Conservation (phyloP, 2,888 invertebrate species). For the Galeopsomyia nigrocyanea region DNA sequence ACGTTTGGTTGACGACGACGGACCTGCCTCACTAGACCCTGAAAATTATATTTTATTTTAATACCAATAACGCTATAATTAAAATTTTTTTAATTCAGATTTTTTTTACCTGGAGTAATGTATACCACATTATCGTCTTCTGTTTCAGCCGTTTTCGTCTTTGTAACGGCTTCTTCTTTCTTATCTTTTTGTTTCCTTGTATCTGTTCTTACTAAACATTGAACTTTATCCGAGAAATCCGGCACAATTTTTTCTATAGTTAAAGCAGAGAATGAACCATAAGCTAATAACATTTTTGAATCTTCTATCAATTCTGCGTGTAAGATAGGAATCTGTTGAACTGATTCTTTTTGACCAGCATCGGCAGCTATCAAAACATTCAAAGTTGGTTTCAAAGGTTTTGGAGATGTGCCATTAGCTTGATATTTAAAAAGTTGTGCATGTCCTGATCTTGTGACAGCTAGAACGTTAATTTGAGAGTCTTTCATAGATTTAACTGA, state of each 20-base stretch:
- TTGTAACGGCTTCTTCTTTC: conserved; percentile 64
- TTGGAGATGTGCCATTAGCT: conserved; percentile 78
- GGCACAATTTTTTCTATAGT: conserved; percentile 62
- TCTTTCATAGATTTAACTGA: conserved; percentile 71
- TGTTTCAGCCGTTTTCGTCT: conserved; percentile 67
- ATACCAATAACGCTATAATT: not conserved
- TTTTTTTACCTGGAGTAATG: conserved; percentile 66
- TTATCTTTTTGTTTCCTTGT: conserved; percentile 61
- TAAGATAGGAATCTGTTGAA: conserved; percentile 73
- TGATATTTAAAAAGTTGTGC: conserved; percentile 84
- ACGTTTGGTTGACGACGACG: conserved; percentile 59
- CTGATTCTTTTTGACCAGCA: conserved; percentile 67
- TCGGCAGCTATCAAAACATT: conserved; percentile 76
- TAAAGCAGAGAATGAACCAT: conserved; percentile 58
- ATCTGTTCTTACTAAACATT: conserved; percentile 70
- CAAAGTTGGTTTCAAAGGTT: conserved; percentile 76
- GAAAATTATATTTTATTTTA: conserved; percentile 6
- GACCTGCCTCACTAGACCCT: conserved; percentile 46
- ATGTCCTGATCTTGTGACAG: conserved; percentile 82
- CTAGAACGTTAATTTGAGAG: conserved; percentile 70
- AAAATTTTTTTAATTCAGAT: conserved; percentile 10
- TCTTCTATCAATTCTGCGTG: conserved; percentile 64
- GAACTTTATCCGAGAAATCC: conserved; percentile 68
- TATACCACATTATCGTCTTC: conserved; percentile 70
- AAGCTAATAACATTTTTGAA: conserved; percentile 59